Evolutionary conservation across 2,797 vertebrate genomes (phyloP), one percentile per base, ranked within the genome.

Genomic region (Thaleichthys pacificus): DNA sequence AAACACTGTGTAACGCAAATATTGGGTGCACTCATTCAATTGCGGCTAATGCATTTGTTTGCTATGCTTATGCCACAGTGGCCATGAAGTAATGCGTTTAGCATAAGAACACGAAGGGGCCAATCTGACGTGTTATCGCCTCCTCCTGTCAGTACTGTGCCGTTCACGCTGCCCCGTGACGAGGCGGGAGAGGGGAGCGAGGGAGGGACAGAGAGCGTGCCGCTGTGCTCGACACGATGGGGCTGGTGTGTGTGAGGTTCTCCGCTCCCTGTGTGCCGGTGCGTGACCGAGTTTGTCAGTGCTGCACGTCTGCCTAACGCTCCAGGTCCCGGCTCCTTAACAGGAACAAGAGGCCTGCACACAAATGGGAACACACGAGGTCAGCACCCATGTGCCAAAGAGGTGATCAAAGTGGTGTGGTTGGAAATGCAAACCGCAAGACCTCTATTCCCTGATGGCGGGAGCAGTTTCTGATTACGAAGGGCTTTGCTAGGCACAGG

Each of bases 41-140:
- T 57, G 56, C 62, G 30, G 60, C 38, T 73, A 19, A 77, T 77
- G 72, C 62, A 35, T 67, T 78, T 75, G 70, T 82, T 82, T 78
- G 38, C 72, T 0, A 21, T 57, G n/a, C 71, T 26, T 79, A 67
- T 69, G 71, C 66, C 65, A 73, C 17, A 71, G 73, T 77, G 56
- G 9, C 8, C 26, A 56, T 14, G 51, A 28, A 68, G 65, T 35
- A 54, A 71, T 42, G 54, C 65, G 66, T 74, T 70, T 42, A 66
- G 68, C 58, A 80, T 62, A 67, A 51, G 38, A 79, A 73, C 58
- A 77, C 68, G 75, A 67, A 19, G 0, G 65, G 61, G 54, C 73
- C 5, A 3, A n/a, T 57, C 3, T 51, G 61, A 28, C 32, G 62
- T 32, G 28, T 67, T 57, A 24, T 15, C 9, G 61, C 62, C 69